Evolutionary conservation across 2,888 invertebrate genomes (phyloP), one percentile per base, ranked within the genome.

Genomic region (Vanessa cardui): DNA sequence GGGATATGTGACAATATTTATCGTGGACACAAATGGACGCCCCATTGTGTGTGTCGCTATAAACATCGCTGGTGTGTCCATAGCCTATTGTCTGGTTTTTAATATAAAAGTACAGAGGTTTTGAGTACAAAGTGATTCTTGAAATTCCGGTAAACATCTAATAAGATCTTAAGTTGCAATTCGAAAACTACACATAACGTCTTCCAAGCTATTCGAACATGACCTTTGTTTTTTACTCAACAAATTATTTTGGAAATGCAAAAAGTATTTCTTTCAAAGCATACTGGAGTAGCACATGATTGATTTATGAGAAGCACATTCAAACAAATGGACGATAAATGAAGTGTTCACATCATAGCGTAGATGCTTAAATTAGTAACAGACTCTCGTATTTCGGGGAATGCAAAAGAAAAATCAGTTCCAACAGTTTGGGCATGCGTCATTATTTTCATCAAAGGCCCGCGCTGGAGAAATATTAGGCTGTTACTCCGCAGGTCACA

Each of bases 1-100:
- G 58, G 64, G 62, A 66, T 66, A 71, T 69, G 66, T 67, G 71
- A 67, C 69, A 64, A 71, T 71, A 71, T 71, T 71, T 71, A 72
- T 69, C 56, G 72, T 61, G 68, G 68, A 63, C 69, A 52, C 68
- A 54, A 64, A 64, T 54, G 71, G 64, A 62, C 69, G 52, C 58
- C 61, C 72, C 66, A 70, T 72, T 72, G 72, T 72, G 64, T 58
- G 58, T 20, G n/a, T 33, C 39, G 44, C 54, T 39, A 65, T 67
- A 70, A 63, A 66, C 65, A 68, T 60, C 66, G 44, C 54, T 52
- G n/a, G 62, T 63, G 68, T 63, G 59, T 33, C 61, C 66, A 33
- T 49, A 26, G 26, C 62, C 64, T 59, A 65, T 70, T 70, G 70
- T 70, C 65, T 70, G 70, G 46, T 56, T 58, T 70, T 68, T 65